These are phyloP conservation scores for Ariolimax columbianus DNA, from an alignment of 2,888 invertebrate species.

Conservation along the genomic window DNA sequence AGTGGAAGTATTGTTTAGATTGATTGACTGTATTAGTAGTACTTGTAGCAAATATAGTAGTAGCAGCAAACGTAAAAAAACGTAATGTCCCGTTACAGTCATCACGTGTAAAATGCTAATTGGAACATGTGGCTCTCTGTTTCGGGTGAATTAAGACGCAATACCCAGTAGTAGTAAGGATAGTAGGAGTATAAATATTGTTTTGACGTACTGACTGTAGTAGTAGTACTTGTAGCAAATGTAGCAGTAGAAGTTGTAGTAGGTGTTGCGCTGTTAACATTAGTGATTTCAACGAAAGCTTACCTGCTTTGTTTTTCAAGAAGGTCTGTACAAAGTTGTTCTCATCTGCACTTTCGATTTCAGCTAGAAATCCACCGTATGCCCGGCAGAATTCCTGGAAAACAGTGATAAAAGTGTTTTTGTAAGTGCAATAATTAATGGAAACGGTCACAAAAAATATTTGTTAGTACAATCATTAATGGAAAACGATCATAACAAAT, in stretches of 20 bases:
- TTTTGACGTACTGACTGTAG: neutral
- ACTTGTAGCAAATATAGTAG: neutral
- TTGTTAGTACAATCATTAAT: no score
- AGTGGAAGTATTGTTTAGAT: neutral
- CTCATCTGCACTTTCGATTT: neutral
- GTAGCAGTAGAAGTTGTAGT: neutral
- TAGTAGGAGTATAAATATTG: no score
- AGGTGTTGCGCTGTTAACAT: neutral
- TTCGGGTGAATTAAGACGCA: no score
- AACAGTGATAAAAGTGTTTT: no score
- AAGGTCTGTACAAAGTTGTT: neutral
- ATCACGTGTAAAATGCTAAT: no score
- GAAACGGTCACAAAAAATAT: neutral
- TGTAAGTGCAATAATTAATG: neutral
- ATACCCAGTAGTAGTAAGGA: no score
- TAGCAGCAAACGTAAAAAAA: neutral
- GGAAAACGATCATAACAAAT: no score
- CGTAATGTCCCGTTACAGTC: no score
- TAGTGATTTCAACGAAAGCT: neutral
- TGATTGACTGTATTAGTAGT: neutral
- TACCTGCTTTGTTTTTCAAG: neutral
- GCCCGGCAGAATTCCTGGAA: neutral
- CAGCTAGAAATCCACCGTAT: neutral
- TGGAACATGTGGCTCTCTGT: no score
- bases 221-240: neutral